Evolutionary conservation across 2,888 invertebrate species (phyloP), one percentile per base, ranked within the genome.

Genomic region (Watsonalla cultraria): DNA sequence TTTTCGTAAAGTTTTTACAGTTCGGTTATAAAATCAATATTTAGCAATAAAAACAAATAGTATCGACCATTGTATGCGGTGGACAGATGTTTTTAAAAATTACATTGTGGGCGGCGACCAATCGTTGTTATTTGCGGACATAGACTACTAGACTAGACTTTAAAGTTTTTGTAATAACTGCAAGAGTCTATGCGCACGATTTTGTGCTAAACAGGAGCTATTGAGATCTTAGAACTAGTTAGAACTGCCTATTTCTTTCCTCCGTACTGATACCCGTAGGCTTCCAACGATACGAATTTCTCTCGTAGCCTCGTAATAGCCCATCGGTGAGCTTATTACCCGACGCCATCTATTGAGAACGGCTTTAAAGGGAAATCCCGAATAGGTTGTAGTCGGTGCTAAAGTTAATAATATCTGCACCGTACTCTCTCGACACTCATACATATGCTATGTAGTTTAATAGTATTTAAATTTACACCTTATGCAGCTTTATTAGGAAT

Each of bases 291-390:
- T 83, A 82, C 81, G 86, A 86, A 85, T 86, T 83, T 87, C 82
- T 82, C 82, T 68, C 77, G 74, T 70, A 80, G 73, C 70, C 68
- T 68, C 74, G 80, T 90, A 90, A 90, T 90, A 89, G 89, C 80
- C 88, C 84, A 84, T 86, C 84, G 80, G 74, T 76, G 84, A 86
- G 90, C 89, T 89, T 90, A 90, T 90, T 90, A 89, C 84, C 75
- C 75, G 81, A 75, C 85, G 82, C 86, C 83, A 86, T 85, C 89
- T 84, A 90, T 90, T 89, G 90, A 90, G 84, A 81, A 78, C 81
- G 89, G 90, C 89, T 90, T 89, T 90, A 74, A 80, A 83, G 77
- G 84, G 77, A 89, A 87, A 90, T 89, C 86, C 82, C 83, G 78
- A 84, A 86, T 86, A 84, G 87, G 79, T 84, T 82, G 85, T 83